Evolutionary conservation across 2,888 invertebrate genomes (phyloP).

Genomic region (Elgonia sp.): DNA sequence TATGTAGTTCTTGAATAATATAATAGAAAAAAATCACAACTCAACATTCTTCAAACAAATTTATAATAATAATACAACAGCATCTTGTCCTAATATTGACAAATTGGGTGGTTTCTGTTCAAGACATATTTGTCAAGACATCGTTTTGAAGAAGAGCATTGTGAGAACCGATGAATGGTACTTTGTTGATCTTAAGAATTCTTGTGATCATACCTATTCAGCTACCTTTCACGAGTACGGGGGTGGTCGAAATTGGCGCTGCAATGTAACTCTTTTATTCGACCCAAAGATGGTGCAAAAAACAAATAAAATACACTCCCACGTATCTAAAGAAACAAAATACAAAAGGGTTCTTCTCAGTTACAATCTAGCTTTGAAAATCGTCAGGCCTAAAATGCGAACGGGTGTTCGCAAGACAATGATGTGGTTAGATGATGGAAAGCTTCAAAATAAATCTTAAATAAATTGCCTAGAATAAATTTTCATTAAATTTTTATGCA

Average conservation of each 20-base stretch:
- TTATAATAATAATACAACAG: too few relatives aligned
- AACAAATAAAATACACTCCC: slow-evolving; percentile 72
- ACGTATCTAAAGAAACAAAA: slow-evolving; percentile 80
- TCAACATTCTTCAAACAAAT: too few relatives aligned
- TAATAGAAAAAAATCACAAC: too few relatives aligned
- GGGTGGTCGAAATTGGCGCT: slow-evolving; percentile 35
- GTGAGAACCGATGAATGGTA: slow-evolving; percentile 38
- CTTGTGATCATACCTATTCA: slow-evolving; percentile 35
- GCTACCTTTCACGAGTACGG: slow-evolving; percentile 29
- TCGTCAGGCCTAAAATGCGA: slow-evolving; percentile 65
- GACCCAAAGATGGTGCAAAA: slow-evolving; percentile 15
- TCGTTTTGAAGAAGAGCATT: slow-evolving; percentile 17
- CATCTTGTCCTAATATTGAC: slow-evolving; percentile 51
- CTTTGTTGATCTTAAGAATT: slow-evolving; percentile 39
- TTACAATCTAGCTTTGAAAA: slow-evolving; percentile 83
- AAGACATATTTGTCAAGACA: slow-evolving; percentile 35
- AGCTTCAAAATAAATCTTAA: slow-evolving; percentile 36
- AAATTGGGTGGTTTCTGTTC: slow-evolving; percentile 41
- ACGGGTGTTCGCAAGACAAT: slow-evolving; percentile 55
- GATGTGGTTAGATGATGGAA: slow-evolving; percentile 58
- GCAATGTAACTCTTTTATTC: slow-evolving; percentile 33
- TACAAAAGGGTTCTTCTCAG: slow-evolving; percentile 81
- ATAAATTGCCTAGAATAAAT: slow-evolving; percentile 36
- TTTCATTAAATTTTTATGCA: slow-evolving; percentile 34
- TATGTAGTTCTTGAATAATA: too few relatives aligned